phyloP scores from a whole-genome alignment of 1,140 invertebrate genomes.

The Centruroides sculpturatus region DNA sequence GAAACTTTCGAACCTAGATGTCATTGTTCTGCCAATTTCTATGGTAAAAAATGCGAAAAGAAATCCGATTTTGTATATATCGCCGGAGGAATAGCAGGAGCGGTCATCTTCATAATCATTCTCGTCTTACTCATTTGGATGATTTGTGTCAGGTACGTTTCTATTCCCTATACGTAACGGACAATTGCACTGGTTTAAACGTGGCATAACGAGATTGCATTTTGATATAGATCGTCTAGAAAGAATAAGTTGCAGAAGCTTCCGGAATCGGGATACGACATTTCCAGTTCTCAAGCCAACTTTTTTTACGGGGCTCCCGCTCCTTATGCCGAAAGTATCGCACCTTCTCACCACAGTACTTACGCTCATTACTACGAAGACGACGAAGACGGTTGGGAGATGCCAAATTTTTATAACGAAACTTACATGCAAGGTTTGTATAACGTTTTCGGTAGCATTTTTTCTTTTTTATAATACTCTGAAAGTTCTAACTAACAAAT shows the following conservation, averaged over 20 bases:
- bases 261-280: slow-evolving; percentile 11
- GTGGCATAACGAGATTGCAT: no score
- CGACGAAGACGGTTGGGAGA: slow-evolving; percentile 91
- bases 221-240: slow-evolving; percentile 3
- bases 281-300: slow-evolving; percentile 61
- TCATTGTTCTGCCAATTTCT: slow-evolving; percentile 78
- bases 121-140: slow-evolving; percentile 88
- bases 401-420: slow-evolving; percentile 95
- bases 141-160: slow-evolving; percentile 70
- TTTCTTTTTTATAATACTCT: no score
- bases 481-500: no score
- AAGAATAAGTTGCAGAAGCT: slow-evolving; percentile 13
- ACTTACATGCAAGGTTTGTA: slow-evolving; percentile 74
- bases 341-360: slow-evolving; percentile 84
- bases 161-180: no score
- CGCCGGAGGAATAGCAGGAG: slow-evolving; percentile 77
- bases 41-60: slow-evolving; percentile 70
- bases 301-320: slow-evolving; percentile 87
- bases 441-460: background rate
- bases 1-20: slow-evolving; percentile 49
- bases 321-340: slow-evolving; percentile 85
- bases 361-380: slow-evolving; percentile 87
- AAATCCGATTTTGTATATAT: slow-evolving; percentile 91
- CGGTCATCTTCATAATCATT: slow-evolving; percentile 82
- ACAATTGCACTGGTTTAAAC: no score